Evolutionary conservation across 2,113 vertebrate species (phyloP), one percentile per base, ranked within the genome.

Genomic region (Hippocampus zosterae): DNA sequence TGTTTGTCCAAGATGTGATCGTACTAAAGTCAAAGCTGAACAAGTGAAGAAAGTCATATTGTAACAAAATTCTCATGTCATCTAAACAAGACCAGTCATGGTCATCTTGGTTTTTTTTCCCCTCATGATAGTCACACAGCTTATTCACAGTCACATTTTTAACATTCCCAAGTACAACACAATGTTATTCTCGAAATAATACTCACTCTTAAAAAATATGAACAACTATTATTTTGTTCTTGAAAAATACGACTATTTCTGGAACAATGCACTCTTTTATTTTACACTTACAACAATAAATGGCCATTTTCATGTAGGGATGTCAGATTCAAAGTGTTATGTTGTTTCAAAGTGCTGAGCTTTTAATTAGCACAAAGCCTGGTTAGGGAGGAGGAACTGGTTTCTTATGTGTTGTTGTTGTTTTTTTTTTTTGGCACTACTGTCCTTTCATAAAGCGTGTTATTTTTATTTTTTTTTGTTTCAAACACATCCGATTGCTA

Each of bases 241-340:
- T 9, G 21, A n/a, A n/a, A 10, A 21, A n/a, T 15, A 25, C 1
- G 9, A 8, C n/a, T 23, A n/a, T 57, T 13, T 5, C 11, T 13
- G 7, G 25, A 70, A 72, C 52, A 68, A 69, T 81, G 66, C 65
- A 73, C 59, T 71, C 48, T 67, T 52, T 71, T 76, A 75, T 79
- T 86, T 80, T 85, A 64, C 79, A 83, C 33, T 33, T 33, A 33
- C 33, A 33, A 33, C 5, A 81, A 77, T 27, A 79, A 74, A 84
- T 76, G 77, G 76, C 44, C 9, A 80, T 56, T 33, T 33, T 33
- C 8, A 33, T 18, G 27, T 5, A 15, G 25, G 12, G 9, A 13
- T 27, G 57, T 33, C 57, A 33, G 2, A 2, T 29, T 60, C 33
- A 27, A 2, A 60, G 15, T 57, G 23, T 27, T 13, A 60, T n/a